These are phyloP conservation scores for Picathartes gymnocephalus DNA, from an alignment of 2,113 vertebrate genomes.

Conservation along the genomic window DNA sequence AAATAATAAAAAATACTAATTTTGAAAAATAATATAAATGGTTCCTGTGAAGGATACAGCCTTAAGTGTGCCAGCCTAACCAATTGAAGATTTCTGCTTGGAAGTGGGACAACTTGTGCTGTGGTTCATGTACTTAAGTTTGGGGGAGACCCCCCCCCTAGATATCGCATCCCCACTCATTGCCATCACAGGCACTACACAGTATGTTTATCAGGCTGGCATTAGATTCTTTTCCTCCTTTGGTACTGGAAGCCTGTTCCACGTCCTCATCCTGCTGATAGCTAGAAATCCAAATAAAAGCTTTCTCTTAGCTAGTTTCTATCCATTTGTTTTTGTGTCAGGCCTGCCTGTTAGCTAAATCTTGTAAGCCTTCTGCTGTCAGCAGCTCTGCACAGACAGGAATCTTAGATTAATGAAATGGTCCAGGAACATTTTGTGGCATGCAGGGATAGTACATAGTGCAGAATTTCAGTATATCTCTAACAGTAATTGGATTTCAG, in stretches of 20 bases:
- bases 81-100: background rate
- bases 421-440: background rate
- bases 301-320: background rate
- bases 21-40: background rate
- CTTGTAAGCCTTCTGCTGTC: background rate
- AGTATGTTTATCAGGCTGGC: background rate
- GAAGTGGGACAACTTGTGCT: background rate
- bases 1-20: background rate
- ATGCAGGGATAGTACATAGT: background rate
- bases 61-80: background rate
- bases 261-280: background rate
- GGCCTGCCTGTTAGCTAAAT: background rate
- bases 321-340: background rate
- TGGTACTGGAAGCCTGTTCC: background rate
- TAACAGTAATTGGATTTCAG: background rate
- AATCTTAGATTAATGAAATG: background rate
- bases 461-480: background rate
- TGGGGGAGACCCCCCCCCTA: background rate
- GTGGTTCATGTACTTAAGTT: background rate
- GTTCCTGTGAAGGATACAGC: background rate
- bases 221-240: background rate
- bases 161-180: background rate
- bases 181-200: background rate
- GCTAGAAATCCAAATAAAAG: background rate
- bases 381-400: background rate